phyloP scores from a whole-genome alignment of 35 echinoderm and acorn worm species.

The Diadema setosum region DNA sequence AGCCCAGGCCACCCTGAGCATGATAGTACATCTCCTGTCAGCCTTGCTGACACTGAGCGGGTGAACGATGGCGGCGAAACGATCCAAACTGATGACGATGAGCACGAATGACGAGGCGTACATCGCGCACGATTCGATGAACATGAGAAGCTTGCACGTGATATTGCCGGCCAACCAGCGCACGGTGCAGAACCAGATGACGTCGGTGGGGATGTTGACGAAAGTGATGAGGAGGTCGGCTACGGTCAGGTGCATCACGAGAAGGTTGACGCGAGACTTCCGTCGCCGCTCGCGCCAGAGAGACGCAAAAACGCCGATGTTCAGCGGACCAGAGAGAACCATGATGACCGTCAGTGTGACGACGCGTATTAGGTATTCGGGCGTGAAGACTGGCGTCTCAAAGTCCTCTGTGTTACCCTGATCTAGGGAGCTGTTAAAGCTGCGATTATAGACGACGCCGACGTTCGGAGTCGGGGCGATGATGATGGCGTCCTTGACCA shows the following conservation, averaged over 20 bases:
- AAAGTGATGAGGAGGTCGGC: slow-evolving; percentile 66
- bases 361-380: slow-evolving; percentile 2
- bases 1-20: slow-evolving; percentile 73
- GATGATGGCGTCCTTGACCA: neutral
- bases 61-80: slow-evolving; percentile 80
- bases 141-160: slow-evolving; percentile 65
- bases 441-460: neutral
- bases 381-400: neutral
- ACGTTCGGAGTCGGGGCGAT: neutral
- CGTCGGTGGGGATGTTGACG: slow-evolving; percentile 54
- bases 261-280: slow-evolving; percentile 72
- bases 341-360: slow-evolving; percentile 14
- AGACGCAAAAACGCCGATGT: slow-evolving; percentile 28
- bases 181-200: slow-evolving; percentile 48
- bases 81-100: slow-evolving; percentile 88
- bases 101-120: slow-evolving; percentile 73
- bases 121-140: slow-evolving; percentile 31
- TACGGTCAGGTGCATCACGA: slow-evolving; percentile 63
- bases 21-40: slow-evolving; percentile 78
- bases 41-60: slow-evolving; percentile 76
- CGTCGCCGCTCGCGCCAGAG: slow-evolving; percentile 36
- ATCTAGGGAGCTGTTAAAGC: neutral
- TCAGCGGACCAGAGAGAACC: slow-evolving; percentile 23
- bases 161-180: slow-evolving; percentile 52
- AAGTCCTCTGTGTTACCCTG: neutral